Base-by-base conservation (phyloP, 2,113 vertebrate genomes). In the Oryctolagus cuniculus region DNA sequence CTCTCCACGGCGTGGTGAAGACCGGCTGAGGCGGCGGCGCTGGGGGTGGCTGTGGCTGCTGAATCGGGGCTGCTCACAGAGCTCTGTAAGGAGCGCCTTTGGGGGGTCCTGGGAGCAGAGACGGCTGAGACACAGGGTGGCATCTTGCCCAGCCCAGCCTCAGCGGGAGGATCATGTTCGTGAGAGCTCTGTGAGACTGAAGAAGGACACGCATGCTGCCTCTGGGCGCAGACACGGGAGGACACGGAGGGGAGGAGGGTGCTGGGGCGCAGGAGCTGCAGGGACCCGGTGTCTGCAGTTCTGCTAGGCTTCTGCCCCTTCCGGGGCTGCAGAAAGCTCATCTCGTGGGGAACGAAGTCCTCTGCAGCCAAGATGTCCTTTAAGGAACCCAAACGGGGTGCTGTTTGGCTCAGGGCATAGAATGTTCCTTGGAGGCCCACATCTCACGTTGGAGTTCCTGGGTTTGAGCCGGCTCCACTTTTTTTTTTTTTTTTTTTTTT, bases 1-100 rank as follows among this genome's bases (percentile, higher is more conserved):
- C 17, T 1, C 34, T 27, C 74, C n/a, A 1, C 3, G 6, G 17
- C 0, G 1, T 4, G n/a, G 21, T 31, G 1, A 21, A 64, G 55
- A 55, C 24, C 55, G 7, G n/a, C 5, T 2, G 31, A 61, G 44
- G 44, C 7, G 38, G 31, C 34, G 0, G 1, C 1, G 8, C 61
- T 63, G 66, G 38, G 25, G 27, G 19, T 16, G 38, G 64, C 77
- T 6, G 6, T 4, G n/a, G 78, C 72, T 63, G 49, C 51, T 12
- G 8, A 11, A 16, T 11, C 25, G n/a, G 0, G 15, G 55, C 17
- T 17, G 73, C 8, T 12, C 12, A 49, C 31, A 78, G 51, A 19
- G 21, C 51, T 84, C 22, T 10, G 22, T 21, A 15, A 58, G n/a
- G 53, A 61, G 55, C 66, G 16, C 4, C 6, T 49, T 22, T 70